These are phyloP conservation scores for Tympanuchus pallidicinctus DNA, from an alignment of 2,113 vertebrate species.

Conservation along the genomic window DNA sequence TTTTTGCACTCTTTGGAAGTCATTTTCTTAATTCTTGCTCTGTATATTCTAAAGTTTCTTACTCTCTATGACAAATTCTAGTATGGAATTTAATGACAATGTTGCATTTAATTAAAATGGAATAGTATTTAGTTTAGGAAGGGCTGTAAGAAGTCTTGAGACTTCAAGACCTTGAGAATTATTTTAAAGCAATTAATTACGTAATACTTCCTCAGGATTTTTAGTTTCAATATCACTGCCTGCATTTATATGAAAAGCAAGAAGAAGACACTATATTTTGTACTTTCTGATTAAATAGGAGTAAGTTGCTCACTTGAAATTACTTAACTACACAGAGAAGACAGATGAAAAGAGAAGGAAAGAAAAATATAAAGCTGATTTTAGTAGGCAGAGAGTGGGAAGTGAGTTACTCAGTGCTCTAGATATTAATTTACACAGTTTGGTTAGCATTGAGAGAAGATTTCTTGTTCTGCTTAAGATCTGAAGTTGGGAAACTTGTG, in stretches of 20 bases:
- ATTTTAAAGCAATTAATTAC: background rate
- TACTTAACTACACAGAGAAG: background rate
- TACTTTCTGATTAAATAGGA: background rate
- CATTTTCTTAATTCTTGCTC: background rate
- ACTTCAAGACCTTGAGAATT: background rate
- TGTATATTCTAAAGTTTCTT: background rate
- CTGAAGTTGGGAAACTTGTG: background rate
- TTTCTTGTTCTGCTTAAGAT: background rate
- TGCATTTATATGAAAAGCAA: slow-evolving; percentile 39
- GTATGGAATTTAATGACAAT: background rate
- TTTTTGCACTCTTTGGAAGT: background rate
- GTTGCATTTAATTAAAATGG: background rate
- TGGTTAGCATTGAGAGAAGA: background rate
- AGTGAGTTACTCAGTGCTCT: background rate
- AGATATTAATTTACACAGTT: background rate
- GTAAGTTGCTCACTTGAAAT: background rate
- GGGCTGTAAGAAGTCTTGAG: background rate
- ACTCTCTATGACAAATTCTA: background rate
- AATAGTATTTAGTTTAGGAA: background rate
- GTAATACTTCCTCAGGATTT: background rate
- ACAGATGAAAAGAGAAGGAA: background rate
- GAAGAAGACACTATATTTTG: background rate
- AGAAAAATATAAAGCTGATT: background rate
- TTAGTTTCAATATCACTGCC: slow-evolving; percentile 14
- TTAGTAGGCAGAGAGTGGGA: background rate